These are phyloP conservation scores for Cyrtorhinus lividipennis DNA, from an alignment of 1,140 invertebrate species.

Conservation along the genomic window DNA sequence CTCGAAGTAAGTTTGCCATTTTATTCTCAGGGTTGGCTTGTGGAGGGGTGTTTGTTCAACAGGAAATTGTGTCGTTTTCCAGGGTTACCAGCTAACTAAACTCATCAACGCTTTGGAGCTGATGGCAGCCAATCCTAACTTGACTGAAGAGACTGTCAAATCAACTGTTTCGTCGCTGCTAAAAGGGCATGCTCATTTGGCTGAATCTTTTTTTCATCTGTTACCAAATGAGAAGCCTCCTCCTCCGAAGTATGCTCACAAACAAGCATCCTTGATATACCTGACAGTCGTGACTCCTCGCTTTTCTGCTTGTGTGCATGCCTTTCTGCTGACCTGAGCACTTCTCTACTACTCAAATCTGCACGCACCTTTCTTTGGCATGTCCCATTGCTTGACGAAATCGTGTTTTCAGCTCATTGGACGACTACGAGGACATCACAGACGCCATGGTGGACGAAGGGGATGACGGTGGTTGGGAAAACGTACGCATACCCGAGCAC, in stretches of 20 bases:
- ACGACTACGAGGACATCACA: constrained; percentile 13
- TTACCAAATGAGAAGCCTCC: constrained; percentile 13
- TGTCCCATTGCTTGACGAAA: too few relatives aligned
- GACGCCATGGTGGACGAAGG: neutral
- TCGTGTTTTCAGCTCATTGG: constrained; percentile 6
- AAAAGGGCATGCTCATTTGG: constrained; percentile 9
- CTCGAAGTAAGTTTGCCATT: constrained; percentile 8
- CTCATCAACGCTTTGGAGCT: constrained; percentile 11
- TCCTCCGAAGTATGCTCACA: constrained; percentile 5
- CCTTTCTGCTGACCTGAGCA: too few relatives aligned
- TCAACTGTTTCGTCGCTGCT: neutral
- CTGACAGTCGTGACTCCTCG: too few relatives aligned
- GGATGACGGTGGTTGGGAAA: constrained; percentile 10
- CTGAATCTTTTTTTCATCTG: constrained; percentile 5
- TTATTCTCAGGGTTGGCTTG: too few relatives aligned
- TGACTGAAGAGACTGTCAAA: neutral
- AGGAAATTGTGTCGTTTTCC: too few relatives aligned
- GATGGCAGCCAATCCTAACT: neutral
- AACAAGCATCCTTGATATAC: too few relatives aligned
- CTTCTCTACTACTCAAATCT: too few relatives aligned
- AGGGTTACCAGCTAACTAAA: constrained; percentile 12
- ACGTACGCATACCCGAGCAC: neutral
- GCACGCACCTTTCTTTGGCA: too few relatives aligned
- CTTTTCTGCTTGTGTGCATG: too few relatives aligned
- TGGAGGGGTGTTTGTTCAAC: too few relatives aligned